Evolutionary conservation across 2,113 vertebrate species (phyloP), one percentile per base, ranked within the genome.

Genomic region (Antidorcas marsupialis): DNA sequence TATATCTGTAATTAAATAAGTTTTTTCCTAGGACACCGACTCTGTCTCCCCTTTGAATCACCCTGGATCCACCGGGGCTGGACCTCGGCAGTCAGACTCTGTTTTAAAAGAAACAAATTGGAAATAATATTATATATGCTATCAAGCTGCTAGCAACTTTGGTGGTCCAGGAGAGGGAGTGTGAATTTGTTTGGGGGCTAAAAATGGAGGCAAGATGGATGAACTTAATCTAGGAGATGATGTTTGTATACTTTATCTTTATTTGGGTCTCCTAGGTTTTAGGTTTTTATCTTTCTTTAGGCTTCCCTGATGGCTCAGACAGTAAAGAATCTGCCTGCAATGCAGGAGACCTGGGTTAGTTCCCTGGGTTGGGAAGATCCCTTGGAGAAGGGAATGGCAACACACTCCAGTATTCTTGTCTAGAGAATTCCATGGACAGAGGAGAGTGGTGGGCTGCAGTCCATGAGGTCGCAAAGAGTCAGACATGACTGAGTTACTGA

Each of bases 211-310:
- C 45, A 50, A 8, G 59, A 87, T 79, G 87, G 62, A 89, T 89
- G 23, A 15, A 53, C 30, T 76, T 59, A 39, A 47, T 39, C 87
- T 57, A 4, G 81, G 52, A 83, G 57, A 60, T 39, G 84, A 15
- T n/a, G 16, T 86, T 90, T 81, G n/a, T 81, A 21, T 4, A 57
- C 71, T 97, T 98, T 95, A 47, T 97, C 96, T 95, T 94, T 92
- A 85, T 93, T 97, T 85, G 88, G 64, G 12, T 90, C 33, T 74
- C 23, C n/a, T 39, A 74, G 19, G n/a, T 74, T 74, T 74, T 74
- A 39, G 19, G 67, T 6, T 36, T 71, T 39, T 39, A 23, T 39
- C n/a, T 74, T 74, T 74, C 10, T 39, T 74, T 74, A 23, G n/a
- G n/a, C 19, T 74, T 74, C 67, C 19, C n/a, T 74, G 10, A 2